A percentile compares a stretch with the other conserved stretches of the same genome.
phyloP scores from a whole-genome alignment of 1,140 invertebrate species.

The Eupristina koningsbergeri region DNA sequence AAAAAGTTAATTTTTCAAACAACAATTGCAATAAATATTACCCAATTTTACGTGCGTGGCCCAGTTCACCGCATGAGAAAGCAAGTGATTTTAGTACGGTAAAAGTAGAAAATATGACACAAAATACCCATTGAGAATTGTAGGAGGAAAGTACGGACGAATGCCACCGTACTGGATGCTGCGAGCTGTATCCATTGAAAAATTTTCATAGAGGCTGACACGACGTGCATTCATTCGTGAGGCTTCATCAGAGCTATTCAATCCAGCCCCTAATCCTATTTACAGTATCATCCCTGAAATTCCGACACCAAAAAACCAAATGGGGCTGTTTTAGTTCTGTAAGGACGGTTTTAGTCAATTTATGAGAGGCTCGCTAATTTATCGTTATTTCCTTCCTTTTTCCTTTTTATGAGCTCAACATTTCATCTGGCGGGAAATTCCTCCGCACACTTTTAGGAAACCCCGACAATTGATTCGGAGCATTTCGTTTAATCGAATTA shows the following conservation, averaged over 20 bases:
- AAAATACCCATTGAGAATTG: constrained; percentile 10
- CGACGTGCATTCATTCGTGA: background rate
- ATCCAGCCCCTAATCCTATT: constrained; percentile 11
- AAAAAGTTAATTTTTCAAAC: too few relatives aligned
- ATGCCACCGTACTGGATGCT: background rate
- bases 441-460: background rate
- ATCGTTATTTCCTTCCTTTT: background rate
- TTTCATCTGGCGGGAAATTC: background rate
- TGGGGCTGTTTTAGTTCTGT: background rate
- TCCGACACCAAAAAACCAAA: background rate
- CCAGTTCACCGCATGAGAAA: background rate
- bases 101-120: constrained; percentile 19
- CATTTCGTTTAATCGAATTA: background rate
- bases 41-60: background rate
- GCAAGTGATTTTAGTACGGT: background rate
- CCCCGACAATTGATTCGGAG: background rate
- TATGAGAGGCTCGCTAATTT: background rate
- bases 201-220: background rate
- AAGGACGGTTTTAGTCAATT: background rate
- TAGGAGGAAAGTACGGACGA: background rate
- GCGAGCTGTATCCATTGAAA: background rate
- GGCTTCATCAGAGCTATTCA: constrained; percentile 12
- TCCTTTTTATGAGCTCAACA: background rate
- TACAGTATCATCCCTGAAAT: constrained; percentile 1
- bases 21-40: background rate